Percentiles rank a stretch among this genome's conserved stretches.
These are phyloP conservation scores for Cyclina sinensis DNA, from an alignment of 1,140 invertebrate genomes.

Conservation along the genomic window DNA sequence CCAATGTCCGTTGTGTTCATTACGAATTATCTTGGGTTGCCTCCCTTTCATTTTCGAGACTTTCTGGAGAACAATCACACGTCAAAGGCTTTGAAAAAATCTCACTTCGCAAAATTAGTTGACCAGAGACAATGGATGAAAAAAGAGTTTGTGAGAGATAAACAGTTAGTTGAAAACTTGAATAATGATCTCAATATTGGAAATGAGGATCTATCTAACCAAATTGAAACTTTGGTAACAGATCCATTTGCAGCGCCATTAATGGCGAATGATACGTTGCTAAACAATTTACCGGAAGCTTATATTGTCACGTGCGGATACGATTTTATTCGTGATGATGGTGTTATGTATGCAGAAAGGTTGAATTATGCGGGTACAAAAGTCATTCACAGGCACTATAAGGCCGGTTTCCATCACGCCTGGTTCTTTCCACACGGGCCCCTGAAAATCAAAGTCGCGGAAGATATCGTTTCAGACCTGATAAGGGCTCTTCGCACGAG, in stretches of 20 bases:
- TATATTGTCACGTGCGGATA: conserved; percentile 78
- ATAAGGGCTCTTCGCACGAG: conserved; percentile 24
- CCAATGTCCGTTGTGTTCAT: conserved; percentile 64
- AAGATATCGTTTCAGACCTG: conserved; percentile 71
- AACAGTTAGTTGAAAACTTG: conserved; percentile 57
- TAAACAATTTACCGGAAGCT: conserved; percentile 70
- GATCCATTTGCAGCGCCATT: conserved; percentile 75
- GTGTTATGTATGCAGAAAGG: conserved; percentile 76
- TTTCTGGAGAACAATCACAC: conserved; percentile 77
- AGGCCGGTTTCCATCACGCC: conserved; percentile 74
- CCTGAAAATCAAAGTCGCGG: conserved; percentile 70
- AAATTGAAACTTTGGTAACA: conserved; percentile 69
- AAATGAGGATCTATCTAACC: conserved; percentile 69
- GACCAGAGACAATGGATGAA: conserved; percentile 69
- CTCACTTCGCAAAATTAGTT: conserved; percentile 62
- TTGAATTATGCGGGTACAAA: conserved; percentile 71
- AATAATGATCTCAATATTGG: conserved; percentile 49
- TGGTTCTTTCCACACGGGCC: conserved; percentile 76
- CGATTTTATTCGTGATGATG: conserved; percentile 80
- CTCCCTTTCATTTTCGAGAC: conserved; percentile 47
- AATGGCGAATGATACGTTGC: conserved; percentile 73
- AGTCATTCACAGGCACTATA: conserved; percentile 67
- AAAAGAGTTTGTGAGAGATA: conserved; percentile 63
- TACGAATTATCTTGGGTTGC: conserved; percentile 71
- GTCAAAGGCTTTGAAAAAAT: conserved; percentile 69